These are phyloP conservation scores for Cantharis rufa DNA, from an alignment of 2,888 invertebrate species.

Conservation along the genomic window DNA sequence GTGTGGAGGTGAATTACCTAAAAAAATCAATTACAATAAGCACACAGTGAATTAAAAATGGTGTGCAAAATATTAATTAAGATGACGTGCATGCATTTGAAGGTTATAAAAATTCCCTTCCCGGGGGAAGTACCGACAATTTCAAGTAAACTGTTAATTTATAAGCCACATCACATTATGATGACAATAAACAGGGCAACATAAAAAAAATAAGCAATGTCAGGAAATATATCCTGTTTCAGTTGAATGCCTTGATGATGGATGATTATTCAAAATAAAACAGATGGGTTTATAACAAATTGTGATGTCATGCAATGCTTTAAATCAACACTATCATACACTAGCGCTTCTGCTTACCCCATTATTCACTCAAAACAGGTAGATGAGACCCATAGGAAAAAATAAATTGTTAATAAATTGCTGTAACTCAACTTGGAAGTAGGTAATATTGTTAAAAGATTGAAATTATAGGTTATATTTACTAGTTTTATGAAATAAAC, in stretches of 20 bases:
- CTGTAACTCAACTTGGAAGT: background rate
- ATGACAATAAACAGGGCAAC: too few species aligned
- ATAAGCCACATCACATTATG: too few species aligned
- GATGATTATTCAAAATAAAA: background rate
- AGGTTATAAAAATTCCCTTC: background rate
- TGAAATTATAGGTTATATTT: too few species aligned
- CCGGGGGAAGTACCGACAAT: background rate
- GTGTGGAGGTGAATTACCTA: background rate
- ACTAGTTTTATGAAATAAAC: too few species aligned
- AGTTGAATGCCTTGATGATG: too few species aligned
- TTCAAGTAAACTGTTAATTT: background rate
- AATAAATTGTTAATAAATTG: constrained; percentile 40
- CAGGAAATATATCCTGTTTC: too few species aligned
- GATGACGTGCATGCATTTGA: background rate
- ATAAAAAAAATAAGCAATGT: too few species aligned
- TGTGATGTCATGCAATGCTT: background rate
- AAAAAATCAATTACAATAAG: constrained; percentile 3
- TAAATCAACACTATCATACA: background rate
- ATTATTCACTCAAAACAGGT: constrained; percentile 80
- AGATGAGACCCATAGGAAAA: constrained; percentile 75
- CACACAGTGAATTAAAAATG: background rate
- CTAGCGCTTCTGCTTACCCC: constrained; percentile 47
- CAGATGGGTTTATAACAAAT: background rate
- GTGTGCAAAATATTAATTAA: background rate
- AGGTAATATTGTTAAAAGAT: too few species aligned